These are phyloP conservation scores for Chloebia gouldiae DNA, from an alignment of 2,113 vertebrate species.

Conservation along the genomic window DNA sequence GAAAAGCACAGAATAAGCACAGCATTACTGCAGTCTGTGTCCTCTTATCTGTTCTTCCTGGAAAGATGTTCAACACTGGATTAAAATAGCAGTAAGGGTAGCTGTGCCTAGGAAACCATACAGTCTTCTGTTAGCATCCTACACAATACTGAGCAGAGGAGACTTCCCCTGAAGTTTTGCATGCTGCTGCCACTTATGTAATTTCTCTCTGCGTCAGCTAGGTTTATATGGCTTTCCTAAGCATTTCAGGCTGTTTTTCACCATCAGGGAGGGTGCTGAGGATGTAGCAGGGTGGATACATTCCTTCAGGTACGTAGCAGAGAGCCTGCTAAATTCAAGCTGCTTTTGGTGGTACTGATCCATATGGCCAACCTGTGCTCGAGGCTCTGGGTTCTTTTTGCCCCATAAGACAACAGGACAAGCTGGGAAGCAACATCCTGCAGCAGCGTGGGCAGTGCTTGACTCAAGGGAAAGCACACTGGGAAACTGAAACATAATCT, in stretches of 20 bases:
- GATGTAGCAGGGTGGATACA: neutral
- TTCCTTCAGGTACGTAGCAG: neutral
- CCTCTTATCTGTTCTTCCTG: conserved; percentile 37
- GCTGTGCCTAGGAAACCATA: conserved; percentile 40
- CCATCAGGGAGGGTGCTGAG: neutral
- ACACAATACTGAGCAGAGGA: conserved; percentile 23
- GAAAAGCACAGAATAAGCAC: neutral
- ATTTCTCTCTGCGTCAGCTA: conserved; percentile 11
- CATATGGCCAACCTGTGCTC: neutral
- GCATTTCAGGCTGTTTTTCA: neutral
- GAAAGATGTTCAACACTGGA: conserved; percentile 26
- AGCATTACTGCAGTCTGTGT: neutral
- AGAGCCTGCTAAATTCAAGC: neutral
- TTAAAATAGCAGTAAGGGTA: conserved; percentile 51
- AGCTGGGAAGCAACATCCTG: neutral
- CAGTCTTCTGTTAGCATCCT: conserved; percentile 38
- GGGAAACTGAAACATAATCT: neutral
- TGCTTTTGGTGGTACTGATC: neutral
- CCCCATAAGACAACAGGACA: neutral
- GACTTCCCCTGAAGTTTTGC: conserved; percentile 57
- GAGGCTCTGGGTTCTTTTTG: neutral
- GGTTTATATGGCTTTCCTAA: neutral
- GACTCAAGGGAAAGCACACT: neutral
- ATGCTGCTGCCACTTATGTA: conserved; percentile 47
- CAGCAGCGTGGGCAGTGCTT: neutral